These are phyloP conservation scores for Pogonognathellus flavescens DNA, from an alignment of 1,140 invertebrate genomes.

Conservation along the genomic window DNA sequence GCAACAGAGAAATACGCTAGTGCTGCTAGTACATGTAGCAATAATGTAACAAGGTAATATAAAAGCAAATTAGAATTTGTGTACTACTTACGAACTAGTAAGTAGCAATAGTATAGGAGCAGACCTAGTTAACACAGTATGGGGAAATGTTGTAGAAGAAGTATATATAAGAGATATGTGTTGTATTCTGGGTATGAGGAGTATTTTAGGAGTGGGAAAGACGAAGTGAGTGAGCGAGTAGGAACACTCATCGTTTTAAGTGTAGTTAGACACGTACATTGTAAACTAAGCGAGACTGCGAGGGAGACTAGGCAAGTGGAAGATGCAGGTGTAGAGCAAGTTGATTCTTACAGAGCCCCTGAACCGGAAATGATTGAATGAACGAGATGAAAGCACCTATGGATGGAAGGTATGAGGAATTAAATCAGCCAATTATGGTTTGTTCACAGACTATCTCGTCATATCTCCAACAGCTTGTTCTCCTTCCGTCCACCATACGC, in stretches of 20 bases:
- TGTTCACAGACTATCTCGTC: conserved; percentile 33
- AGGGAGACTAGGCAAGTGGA: conserved; percentile 22
- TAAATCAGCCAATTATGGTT: conserved; percentile 54
- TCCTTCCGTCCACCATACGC: background rate
- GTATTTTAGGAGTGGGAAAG: background rate
- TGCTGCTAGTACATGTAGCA: background rate
- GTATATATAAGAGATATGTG: background rate
- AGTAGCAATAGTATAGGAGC: no score
- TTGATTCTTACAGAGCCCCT: conserved; percentile 26
- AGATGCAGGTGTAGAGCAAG: conserved; percentile 48
- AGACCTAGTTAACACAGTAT: no score
- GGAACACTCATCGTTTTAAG: conserved; percentile 21
- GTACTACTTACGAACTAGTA: background rate
- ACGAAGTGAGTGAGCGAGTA: conserved; percentile 2
- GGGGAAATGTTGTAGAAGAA: no score
- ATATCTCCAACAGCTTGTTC: background rate
- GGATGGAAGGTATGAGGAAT: conserved; percentile 49
- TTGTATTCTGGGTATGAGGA: no score
- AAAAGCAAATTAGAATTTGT: conserved; percentile 38
- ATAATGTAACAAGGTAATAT: conserved; percentile 12
- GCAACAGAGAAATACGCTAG: background rate
- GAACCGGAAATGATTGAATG: conserved; percentile 54
- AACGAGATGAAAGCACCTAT: conserved; percentile 50
- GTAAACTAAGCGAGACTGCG: conserved; percentile 2
- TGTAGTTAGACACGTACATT: conserved; percentile 43